Evolutionary conservation across 2,888 invertebrate species (phyloP).

Genomic region (Candidula unifasciata): DNA sequence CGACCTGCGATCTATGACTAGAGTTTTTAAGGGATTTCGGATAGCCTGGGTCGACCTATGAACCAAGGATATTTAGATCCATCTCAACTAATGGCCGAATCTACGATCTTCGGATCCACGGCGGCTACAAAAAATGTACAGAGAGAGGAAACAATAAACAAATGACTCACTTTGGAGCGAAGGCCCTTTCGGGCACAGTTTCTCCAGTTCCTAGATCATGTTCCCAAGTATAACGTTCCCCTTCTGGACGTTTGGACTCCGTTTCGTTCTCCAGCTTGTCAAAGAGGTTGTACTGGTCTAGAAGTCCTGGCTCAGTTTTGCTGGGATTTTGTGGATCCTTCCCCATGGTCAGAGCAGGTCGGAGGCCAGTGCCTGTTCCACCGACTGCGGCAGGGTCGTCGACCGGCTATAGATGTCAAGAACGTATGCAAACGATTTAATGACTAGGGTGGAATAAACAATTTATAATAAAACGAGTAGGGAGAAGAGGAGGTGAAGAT

Average conservation of each 20-base stretch:
- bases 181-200: not conserved
- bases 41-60: not conserved
- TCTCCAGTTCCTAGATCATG: constrained; percentile 3
- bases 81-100: too few species aligned
- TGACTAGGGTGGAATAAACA: not conserved
- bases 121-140: not conserved
- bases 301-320: not conserved
- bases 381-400: not conserved
- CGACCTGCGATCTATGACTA: not conserved
- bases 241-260: not conserved
- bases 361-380: too few species aligned
- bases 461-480: not conserved
- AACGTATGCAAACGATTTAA: not conserved
- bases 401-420: not conserved
- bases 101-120: too few species aligned
- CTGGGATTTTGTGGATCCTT: not conserved
- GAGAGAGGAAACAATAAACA: not conserved
- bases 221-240: not conserved
- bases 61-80: too few species aligned
- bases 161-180: constrained; percentile 2
- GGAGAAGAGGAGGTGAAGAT: not conserved
- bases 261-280: not conserved
- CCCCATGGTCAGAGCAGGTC: too few species aligned
- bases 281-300: not conserved
- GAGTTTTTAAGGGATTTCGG: too few species aligned